Evolutionary conservation across 1,140 invertebrate genomes (phyloP), one percentile per base, ranked within the genome.

Genomic region (Dreissena polymorpha): DNA sequence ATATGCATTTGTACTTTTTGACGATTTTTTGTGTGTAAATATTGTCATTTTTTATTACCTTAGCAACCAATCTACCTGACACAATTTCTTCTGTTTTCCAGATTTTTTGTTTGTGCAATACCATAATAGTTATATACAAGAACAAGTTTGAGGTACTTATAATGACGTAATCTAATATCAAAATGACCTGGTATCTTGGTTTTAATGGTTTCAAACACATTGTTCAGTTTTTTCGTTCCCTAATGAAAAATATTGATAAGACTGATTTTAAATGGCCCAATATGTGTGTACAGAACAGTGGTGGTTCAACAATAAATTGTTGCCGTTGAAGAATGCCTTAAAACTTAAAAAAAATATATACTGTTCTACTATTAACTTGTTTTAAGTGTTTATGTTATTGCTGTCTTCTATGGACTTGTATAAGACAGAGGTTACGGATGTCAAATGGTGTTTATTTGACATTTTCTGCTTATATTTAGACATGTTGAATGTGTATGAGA

Each of bases 41-140:
- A 70, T 68, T 78, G 64, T 69, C 76, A 69, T 78, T 78, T 53
- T 50, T 78, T 69, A 49, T 78, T 69, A 68, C 76, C 64, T 68
- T 78, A 69, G 67, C 76, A 78, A 78, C 76, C 12, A 68, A 78
- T 68, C 76, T 78, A 78, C 76, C 76, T 78, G 76, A 78, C 76
- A 78, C 64, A 78, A 78, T 23, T 70, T 60, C 57, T n/a, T 2
- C 21, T 60, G 10, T 60, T 60, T 60, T 18, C 21, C 21, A n/a
- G 16, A 60, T 60, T 60, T 60, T 60, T 60, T 60, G 16, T 60
- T 18, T 60, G 57, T 60, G 57, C 57, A 60, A 60, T 60, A 60
- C 57, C 39, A 39, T 39, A 39, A 39, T 39, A 39, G 39, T 39
- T 39, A 39, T 39, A 39, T 39, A 39, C 39, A 39, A 8, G 39